Evolutionary conservation across 1,140 invertebrate species (phyloP).

Genomic region (Drosophila arizonae): DNA sequence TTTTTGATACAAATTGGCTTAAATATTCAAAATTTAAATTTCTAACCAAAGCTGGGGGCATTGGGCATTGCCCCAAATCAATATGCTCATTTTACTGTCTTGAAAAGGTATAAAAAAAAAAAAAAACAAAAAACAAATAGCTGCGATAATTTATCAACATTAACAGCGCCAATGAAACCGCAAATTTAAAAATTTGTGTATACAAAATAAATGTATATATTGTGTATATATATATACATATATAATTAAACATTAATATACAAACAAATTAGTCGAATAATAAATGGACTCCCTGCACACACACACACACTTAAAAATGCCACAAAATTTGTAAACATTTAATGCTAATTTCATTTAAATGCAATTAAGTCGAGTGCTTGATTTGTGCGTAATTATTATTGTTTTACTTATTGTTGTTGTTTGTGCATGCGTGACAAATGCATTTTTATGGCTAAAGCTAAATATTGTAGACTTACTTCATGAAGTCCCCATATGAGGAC

Average conservation of each 20-base stretch:
- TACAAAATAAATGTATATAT: slow-evolving; percentile 14
- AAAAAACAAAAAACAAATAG: slow-evolving; percentile 24
- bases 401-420: slow-evolving; percentile 1
- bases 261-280: slow-evolving; percentile 67
- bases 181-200: slow-evolving; percentile 42
- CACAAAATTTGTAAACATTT: slow-evolving; percentile 74
- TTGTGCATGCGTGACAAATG: background rate
- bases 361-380: slow-evolving; percentile 77
- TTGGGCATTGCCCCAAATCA: too few relatives aligned
- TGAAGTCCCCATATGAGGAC: background rate
- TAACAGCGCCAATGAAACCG: slow-evolving; percentile 35
- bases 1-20: too few relatives aligned
- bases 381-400: slow-evolving; percentile 50
- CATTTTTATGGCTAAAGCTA: background rate
- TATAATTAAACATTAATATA: slow-evolving; percentile 37
- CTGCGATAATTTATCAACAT: slow-evolving; percentile 45
- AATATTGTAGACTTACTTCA: background rate
- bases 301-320: slow-evolving; percentile 34
- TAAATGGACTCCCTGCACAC: slow-evolving; percentile 41
- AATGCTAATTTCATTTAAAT: slow-evolving; percentile 80
- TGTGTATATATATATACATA: background rate
- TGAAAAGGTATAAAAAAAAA: background rate
- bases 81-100: too few relatives aligned
- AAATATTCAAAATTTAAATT: too few relatives aligned
- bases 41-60: too few relatives aligned